Evolutionary conservation across 2,113 vertebrate genomes (phyloP).

Genomic region (Ctenomys sociabilis): DNA sequence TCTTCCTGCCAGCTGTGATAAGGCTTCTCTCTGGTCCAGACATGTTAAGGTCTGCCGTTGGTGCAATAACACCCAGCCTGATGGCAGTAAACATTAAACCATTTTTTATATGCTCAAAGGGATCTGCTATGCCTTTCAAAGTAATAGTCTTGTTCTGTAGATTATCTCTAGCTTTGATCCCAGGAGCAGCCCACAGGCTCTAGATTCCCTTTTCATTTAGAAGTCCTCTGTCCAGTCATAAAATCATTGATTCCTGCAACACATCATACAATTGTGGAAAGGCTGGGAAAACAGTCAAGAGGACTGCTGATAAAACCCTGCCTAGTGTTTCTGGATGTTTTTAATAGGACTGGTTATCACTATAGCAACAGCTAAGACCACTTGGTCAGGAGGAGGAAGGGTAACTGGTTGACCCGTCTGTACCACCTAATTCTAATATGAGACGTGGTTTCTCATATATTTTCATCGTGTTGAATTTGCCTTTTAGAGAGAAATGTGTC

Average conservation of each 20-base stretch:
- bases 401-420: not conserved
- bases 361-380: not conserved
- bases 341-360: not conserved
- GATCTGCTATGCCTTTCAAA: not conserved
- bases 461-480: not conserved
- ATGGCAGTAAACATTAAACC: not conserved
- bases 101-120: not conserved
- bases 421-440: not conserved
- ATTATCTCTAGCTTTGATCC: not conserved
- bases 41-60: not conserved
- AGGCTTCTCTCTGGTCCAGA: not conserved
- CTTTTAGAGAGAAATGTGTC: constrained; percentile 67
- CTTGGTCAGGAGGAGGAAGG: not conserved
- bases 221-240: not conserved
- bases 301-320: not conserved
- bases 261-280: not conserved
- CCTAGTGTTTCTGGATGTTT: not conserved
- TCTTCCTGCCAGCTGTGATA: not conserved
- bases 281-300: not conserved
- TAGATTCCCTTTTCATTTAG: not conserved
- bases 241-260: not conserved
- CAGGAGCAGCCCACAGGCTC: not conserved
- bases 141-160: not conserved
- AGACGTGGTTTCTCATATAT: not conserved
- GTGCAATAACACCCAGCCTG: not conserved